Percentiles rank a stretch among this genome's conserved stretches.
These are phyloP conservation scores for Pristionchus exspectatus DNA, from an alignment of 2,888 invertebrate genomes.

Conservation along the genomic window DNA sequence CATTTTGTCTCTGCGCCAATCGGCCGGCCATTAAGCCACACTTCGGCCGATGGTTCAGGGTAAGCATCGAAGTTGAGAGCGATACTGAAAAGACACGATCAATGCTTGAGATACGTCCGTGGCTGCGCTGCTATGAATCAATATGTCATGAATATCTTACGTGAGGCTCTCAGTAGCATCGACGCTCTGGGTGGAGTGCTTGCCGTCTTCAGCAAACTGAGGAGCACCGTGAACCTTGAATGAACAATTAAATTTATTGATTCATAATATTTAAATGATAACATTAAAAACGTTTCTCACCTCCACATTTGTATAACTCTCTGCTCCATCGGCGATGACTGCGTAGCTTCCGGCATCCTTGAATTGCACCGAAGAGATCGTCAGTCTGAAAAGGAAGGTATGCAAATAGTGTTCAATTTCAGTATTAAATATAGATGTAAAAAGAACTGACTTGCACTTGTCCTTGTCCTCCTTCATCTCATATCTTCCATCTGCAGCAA, in stretches of 20 bases:
- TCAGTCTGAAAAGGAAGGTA: constrained; percentile 61
- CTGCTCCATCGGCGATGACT: constrained; percentile 70
- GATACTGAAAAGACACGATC: constrained; percentile 63
- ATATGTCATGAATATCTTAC: neutral
- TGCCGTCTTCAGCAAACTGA: constrained; percentile 58
- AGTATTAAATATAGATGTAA: neutral
- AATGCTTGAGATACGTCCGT: neutral
- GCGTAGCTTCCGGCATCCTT: constrained; percentile 77
- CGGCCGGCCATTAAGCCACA: constrained; percentile 70
- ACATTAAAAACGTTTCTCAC: neutral
- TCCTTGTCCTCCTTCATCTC: constrained; percentile 50
- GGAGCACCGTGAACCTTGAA: constrained; percentile 69
- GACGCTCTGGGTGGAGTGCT: constrained; percentile 12
- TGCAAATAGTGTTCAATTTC: neutral
- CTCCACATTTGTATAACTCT: constrained; percentile 69
- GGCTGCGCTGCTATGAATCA: neutral
- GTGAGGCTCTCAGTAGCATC: constrained; percentile 39
- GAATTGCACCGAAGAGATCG: constrained; percentile 71
- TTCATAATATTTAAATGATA: neutral
- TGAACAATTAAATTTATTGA: neutral
- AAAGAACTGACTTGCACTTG: constrained; percentile 52
- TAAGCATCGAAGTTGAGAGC: constrained; percentile 67
- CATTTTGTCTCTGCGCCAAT: constrained; percentile 71
- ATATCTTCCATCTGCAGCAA: constrained; percentile 44
- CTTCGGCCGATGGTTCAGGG: constrained; percentile 74